Conservation (phyloP, 2,797 vertebrate species). For the Pipistrellus kuhlii region DNA sequence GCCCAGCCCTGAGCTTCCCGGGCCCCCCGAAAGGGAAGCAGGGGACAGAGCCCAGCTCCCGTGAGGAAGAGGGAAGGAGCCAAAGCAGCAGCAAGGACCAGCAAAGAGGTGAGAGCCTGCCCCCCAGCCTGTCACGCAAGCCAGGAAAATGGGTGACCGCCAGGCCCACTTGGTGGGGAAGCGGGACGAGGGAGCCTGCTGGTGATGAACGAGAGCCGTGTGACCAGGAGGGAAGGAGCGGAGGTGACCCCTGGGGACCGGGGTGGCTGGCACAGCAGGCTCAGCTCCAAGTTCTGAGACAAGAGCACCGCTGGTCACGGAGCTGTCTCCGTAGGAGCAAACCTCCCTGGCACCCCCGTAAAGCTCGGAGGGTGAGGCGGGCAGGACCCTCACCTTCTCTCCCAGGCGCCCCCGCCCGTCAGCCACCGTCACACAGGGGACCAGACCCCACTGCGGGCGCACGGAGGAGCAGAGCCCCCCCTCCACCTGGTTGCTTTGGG, state of each 20-base stretch:
- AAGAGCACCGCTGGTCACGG: rapidly evolving
- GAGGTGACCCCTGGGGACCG: background rate
- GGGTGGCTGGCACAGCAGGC: background rate
- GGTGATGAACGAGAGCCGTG: background rate
- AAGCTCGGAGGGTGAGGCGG: background rate
- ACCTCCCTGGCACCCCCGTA: background rate
- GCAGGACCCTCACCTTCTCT: background rate
- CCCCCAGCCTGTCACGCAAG: background rate
- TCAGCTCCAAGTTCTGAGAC: background rate
- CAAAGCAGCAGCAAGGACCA: background rate
- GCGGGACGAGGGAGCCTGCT: no score
- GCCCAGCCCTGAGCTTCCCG: background rate
- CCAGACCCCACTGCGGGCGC: background rate
- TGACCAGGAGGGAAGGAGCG: rapidly evolving
- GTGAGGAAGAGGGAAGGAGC: background rate
- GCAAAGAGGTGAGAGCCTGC: background rate
- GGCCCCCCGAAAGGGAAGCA: background rate
- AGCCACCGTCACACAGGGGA: background rate
- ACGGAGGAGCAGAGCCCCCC: background rate
- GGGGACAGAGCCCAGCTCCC: background rate
- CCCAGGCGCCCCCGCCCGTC: no score
- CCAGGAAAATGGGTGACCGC: background rate
- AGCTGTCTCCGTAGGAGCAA: background rate
- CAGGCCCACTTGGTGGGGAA: background rate
- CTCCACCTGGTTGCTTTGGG: background rate